These are phyloP conservation scores for Ophthalmolycus amberensis DNA, from an alignment of 2,113 vertebrate genomes.

Conservation along the genomic window DNA sequence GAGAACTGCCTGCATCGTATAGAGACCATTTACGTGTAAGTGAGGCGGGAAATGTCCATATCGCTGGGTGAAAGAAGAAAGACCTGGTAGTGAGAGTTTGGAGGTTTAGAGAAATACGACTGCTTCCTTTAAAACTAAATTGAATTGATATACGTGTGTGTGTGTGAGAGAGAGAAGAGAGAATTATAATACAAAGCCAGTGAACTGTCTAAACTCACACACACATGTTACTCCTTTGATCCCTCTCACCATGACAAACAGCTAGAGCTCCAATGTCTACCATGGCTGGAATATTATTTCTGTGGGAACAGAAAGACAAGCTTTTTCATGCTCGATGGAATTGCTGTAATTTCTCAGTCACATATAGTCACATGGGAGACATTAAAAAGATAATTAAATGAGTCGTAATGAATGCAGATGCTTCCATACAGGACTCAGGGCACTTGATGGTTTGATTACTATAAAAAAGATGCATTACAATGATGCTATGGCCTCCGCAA, in stretches of 20 bases:
- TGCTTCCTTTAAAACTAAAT: slow-evolving; percentile 3
- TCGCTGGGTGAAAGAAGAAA: neutral
- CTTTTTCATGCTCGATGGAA: neutral
- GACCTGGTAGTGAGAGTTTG: neutral
- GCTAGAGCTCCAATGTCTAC: neutral
- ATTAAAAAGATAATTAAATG: neutral
- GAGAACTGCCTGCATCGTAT: neutral
- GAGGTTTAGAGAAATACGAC: neutral
- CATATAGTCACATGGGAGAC: neutral
- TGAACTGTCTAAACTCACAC: neutral
- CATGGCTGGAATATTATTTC: neutral
- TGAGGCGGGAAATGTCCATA: slow-evolving; percentile 9
- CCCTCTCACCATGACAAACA: neutral
- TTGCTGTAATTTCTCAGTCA: neutral
- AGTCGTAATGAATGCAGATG: no score
- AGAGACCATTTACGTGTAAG: slow-evolving; percentile 11
- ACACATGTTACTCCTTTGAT: neutral
- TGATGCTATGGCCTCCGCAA: neutral
- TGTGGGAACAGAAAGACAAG: neutral
- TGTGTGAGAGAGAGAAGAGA: neutral
- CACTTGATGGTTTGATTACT: neutral
- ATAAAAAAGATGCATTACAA: neutral
- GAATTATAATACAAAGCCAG: neutral
- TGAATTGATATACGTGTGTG: neutral
- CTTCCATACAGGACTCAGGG: neutral